phyloP scores from a whole-genome alignment of 2,797 vertebrate species.

The Chromis chromis region DNA sequence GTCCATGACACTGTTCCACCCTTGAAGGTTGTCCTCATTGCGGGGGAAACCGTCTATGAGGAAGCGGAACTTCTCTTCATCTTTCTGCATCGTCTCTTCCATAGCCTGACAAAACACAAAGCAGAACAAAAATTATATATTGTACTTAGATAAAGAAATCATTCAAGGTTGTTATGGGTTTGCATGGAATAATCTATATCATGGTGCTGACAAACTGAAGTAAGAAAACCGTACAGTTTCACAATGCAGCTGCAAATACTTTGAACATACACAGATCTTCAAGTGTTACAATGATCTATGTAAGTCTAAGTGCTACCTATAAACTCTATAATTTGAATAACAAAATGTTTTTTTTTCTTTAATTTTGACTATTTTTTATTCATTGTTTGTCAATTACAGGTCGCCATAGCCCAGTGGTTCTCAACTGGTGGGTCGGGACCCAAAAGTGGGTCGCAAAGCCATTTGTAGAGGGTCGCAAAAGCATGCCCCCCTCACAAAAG shows the following conservation, averaged over 20 bases:
- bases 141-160: background rate
- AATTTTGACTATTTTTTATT: too few species aligned
- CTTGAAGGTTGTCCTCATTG: slow-evolving; percentile 96
- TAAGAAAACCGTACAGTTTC: background rate
- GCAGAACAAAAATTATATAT: background rate
- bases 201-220: background rate
- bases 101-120: slow-evolving; percentile 86
- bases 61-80: slow-evolving; percentile 91
- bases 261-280: too few species aligned
- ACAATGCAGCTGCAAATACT: too few species aligned
- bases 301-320: background rate
- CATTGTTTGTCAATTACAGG: background rate
- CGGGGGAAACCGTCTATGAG: slow-evolving; percentile 98
- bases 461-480: too few species aligned
- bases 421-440: too few species aligned
- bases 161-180: background rate
- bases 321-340: background rate
- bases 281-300: too few species aligned
- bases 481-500: too few species aligned
- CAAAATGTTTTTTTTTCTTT: too few species aligned
- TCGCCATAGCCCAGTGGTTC: too few species aligned
- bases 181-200: background rate
- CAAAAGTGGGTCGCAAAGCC: too few species aligned
- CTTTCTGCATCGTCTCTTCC: slow-evolving; percentile 91
- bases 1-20: slow-evolving; percentile 93